Base-by-base conservation (phyloP, 1,140 invertebrate species). In the Drosophila fuyamai region DNA sequence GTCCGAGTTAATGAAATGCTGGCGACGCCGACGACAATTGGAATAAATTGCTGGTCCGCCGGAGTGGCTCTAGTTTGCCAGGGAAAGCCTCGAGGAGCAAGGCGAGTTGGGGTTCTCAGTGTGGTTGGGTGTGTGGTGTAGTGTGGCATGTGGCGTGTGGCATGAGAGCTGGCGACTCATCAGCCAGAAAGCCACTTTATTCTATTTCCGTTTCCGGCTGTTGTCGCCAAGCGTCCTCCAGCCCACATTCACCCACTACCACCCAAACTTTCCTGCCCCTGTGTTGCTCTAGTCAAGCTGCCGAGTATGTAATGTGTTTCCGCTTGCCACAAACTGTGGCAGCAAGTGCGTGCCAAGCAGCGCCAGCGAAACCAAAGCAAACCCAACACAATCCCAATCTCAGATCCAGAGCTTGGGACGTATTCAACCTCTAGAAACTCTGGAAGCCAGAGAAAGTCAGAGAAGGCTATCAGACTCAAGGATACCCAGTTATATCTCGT, bases 271-370 rank as follows among this genome's bases (percentile, higher is more conserved):
- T 8, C 10, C 6, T 14, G 29, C 18, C n/a, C 27, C n/a, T 13
- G 41, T 56, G 58, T 56, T 78, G 57, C 56, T 81, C 59, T 75
- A 81, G 81, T 75, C 82, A 78, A 81, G 81, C 67, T 85, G 75
- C 78, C 82, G 82, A 86, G 82, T 86, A 88, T 86, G 82, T 86
- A 86, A 86, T 86, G 82, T 79, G 83, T 79, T 86, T 86, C 79
- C 82, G 79, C 79, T 86, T 71, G 82, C 83, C 82, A 81, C 82
- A 81, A 79, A 76, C 70, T 86, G 70, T 63, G 70, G 81, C 79
- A 79, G 43, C 67, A 40, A 72, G 74, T 85, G 81, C 81, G 81
- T 85, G 81, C 62, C 66, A 79, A 68, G 71, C 71, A 76, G 73
- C 72, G 46, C 60, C 29, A 32, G 56, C 57, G 57, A 74, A 67